Evolutionary conservation across 35 echinoderm and acorn worm species (phyloP).

Genomic region (Nesometra sesokonis): DNA sequence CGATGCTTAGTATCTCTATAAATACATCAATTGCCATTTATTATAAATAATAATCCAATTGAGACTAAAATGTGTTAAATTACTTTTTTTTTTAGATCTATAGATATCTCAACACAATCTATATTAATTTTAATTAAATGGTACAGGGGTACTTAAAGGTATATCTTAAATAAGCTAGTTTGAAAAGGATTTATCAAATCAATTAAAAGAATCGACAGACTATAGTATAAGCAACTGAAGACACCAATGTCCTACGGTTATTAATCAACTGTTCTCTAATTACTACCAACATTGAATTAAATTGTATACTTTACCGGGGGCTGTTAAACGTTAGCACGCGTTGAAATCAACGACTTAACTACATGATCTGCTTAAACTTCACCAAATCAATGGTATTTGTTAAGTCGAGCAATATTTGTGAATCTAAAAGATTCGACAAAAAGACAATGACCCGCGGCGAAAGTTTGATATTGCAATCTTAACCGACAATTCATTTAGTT

Average conservation of each 20-base stretch:
- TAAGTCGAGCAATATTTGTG: neutral
- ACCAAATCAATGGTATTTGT: neutral
- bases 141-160: neutral
- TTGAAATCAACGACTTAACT: neutral
- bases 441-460: neutral
- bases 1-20: no score
- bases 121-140: neutral
- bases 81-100: no score
- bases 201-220: neutral
- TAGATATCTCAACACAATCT: no score
- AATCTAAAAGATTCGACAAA: neutral
- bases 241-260: neutral
- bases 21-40: no score
- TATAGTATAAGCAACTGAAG: neutral
- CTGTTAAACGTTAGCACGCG: neutral
- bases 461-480: neutral
- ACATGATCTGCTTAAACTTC: neutral
- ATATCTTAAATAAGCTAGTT: neutral
- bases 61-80: no score
- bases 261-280: neutral
- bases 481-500: neutral
- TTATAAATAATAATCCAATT: no score
- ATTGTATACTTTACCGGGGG: neutral
- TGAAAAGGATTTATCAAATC: neutral
- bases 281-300: conserved; percentile 1